Evolutionary conservation across 1,140 invertebrate species (phyloP).

Genomic region (Pogonognathellus flavescens): DNA sequence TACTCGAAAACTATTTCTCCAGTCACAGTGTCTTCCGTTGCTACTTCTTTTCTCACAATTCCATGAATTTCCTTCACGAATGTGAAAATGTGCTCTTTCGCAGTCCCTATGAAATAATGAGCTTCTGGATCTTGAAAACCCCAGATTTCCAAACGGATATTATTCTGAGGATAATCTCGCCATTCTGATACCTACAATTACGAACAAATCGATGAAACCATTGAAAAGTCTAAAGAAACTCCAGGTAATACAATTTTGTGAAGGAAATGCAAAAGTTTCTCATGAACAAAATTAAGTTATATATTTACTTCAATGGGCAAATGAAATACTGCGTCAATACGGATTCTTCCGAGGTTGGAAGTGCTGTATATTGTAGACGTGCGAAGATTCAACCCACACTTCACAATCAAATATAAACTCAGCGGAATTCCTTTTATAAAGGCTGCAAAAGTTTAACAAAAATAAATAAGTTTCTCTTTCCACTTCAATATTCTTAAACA

Average conservation of each 20-base stretch:
- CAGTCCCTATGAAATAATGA: conserved; percentile 60
- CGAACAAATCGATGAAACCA: background rate
- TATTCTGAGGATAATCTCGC: conserved; percentile 49
- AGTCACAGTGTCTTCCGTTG: conserved; percentile 41
- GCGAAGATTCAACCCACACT: background rate
- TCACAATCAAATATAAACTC: background rate
- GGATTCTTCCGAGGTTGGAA: conserved; percentile 20
- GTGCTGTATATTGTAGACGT: background rate
- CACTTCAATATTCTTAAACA: no score
- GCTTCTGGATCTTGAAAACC: conserved; percentile 61
- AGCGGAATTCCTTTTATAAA: background rate
- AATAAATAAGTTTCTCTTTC: conserved; percentile 1
- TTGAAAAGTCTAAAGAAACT: no score
- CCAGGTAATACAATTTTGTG: no score
- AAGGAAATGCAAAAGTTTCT: background rate
- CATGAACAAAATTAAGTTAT: background rate
- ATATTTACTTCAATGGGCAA: conserved; percentile 51
- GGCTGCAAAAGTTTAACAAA: conserved; percentile 4
- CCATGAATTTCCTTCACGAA: conserved; percentile 55
- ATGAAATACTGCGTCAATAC: conserved; percentile 49
- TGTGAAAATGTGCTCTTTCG: conserved; percentile 54
- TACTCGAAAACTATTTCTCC: conserved; percentile 57
- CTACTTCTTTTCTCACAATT: conserved; percentile 13
- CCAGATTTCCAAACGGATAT: conserved; percentile 55
- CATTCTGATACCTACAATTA: conserved; percentile 51